These are phyloP conservation scores for Thalassoma bifasciatum DNA, from an alignment of 2,113 vertebrate genomes.

Conservation along the genomic window DNA sequence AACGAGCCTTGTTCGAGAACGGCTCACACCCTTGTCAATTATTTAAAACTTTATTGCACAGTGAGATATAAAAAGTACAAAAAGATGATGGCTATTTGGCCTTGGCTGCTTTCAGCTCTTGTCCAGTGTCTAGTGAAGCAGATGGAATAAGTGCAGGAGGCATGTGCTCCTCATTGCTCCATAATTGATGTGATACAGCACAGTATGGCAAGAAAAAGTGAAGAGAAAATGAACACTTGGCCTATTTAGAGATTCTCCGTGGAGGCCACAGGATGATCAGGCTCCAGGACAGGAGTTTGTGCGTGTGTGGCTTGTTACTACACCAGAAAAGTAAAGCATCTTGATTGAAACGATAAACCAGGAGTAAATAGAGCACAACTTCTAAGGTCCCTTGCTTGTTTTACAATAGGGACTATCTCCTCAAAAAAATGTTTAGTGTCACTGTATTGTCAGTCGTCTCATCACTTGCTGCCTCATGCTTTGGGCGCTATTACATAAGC, in stretches of 20 bases:
- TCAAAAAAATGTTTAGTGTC: not conserved
- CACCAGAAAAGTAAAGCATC: constrained; percentile 13
- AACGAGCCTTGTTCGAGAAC: not conserved
- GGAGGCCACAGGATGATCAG: constrained; percentile 58
- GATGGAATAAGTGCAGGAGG: constrained; percentile 65
- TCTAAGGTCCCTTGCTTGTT: not conserved
- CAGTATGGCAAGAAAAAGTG: constrained; percentile 60
- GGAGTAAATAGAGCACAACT: not conserved
- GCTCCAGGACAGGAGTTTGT: constrained; percentile 26
- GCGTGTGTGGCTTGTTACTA: not conserved
- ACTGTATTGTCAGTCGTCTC: not conserved
- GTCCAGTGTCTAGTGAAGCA: constrained; percentile 55
- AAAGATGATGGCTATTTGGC: constrained; percentile 15
- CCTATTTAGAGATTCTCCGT: constrained; percentile 75
- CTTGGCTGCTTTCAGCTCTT: constrained; percentile 16
- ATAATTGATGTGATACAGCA: constrained; percentile 79
- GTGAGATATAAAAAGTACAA: constrained; percentile 4
- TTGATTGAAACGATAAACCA: constrained; percentile 9
- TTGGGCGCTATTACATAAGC: constrained; percentile 7
- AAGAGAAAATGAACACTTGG: constrained; percentile 72
- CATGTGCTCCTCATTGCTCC: constrained; percentile 70
- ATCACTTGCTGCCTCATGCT: not conserved
- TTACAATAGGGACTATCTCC: not conserved
- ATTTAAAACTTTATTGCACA: not conserved
- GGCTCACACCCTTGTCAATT: not conserved